Evolutionary conservation across 2,888 invertebrate species (phyloP).

Genomic region (Himalopsyche japonica): DNA sequence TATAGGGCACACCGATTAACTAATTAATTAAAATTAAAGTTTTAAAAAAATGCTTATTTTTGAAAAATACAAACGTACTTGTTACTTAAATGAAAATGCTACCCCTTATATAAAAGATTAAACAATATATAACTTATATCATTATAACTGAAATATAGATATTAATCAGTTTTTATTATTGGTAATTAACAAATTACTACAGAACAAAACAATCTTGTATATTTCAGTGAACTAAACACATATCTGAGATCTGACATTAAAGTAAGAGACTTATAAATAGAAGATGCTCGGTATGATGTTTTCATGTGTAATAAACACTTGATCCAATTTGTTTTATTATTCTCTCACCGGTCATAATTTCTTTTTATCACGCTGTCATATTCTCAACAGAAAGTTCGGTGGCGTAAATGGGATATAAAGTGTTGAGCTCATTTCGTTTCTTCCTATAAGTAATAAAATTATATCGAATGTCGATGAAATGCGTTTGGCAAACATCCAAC

Average conservation of each 20-base stretch:
- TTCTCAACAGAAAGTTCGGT: not conserved
- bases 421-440: not conserved
- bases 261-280: not conserved
- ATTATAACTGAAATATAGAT: no score
- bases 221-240: not conserved
- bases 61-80: no score
- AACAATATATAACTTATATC: no score
- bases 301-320: not conserved
- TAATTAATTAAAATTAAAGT: no score
- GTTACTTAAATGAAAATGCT: no score
- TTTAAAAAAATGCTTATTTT: no score
- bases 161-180: not conserved
- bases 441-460: not conserved
- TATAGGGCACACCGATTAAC: no score
- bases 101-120: no score
- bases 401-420: not conserved
- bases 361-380: not conserved
- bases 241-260: not conserved
- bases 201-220: not conserved
- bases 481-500: not conserved
- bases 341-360: not conserved
- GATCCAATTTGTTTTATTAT: not conserved
- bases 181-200: not conserved
- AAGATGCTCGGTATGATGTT: not conserved
- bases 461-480: slow-evolving; percentile 5